Conservation (phyloP, 2,888 invertebrate species). For the Agrotis puta region DNA sequence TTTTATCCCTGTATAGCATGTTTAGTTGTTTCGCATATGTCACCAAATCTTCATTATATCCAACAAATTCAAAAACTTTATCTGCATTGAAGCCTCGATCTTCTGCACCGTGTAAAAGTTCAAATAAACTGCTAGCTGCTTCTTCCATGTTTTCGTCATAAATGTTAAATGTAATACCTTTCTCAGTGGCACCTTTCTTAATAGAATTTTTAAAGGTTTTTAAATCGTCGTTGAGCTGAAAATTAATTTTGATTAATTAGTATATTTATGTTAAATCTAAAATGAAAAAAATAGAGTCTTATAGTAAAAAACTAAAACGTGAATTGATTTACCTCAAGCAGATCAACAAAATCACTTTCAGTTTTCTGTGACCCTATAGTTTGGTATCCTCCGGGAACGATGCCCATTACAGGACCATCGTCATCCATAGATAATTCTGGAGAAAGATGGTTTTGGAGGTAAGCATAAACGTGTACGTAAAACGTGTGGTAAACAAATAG, state of each 20-base stretch:
- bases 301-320: neutral
- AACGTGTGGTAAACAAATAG: too few relatives aligned
- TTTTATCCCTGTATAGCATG: conserved; percentile 80
- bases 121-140: conserved; percentile 85
- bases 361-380: conserved; percentile 65
- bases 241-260: conserved; percentile 43
- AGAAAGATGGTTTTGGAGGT: conserved; percentile 11
- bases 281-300: too few relatives aligned
- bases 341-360: conserved; percentile 29
- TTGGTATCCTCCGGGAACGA: conserved; percentile 66
- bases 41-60: conserved; percentile 88
- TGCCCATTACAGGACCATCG: conserved; percentile 54
- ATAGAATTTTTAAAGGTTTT: conserved; percentile 72
- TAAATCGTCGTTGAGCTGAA: conserved; percentile 77
- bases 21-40: conserved; percentile 86
- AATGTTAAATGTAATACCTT: conserved; percentile 86
- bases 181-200: conserved; percentile 74
- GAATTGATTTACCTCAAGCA: conserved; percentile 48
- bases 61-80: conserved; percentile 80
- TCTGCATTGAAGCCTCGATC: conserved; percentile 75
- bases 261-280: too few relatives aligned
- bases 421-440: conserved; percentile 51
- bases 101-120: conserved; percentile 81
- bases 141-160: conserved; percentile 87
- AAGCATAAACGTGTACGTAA: neutral